phyloP scores from a whole-genome alignment of 2,888 invertebrate genomes.

The Buathra laborator region DNA sequence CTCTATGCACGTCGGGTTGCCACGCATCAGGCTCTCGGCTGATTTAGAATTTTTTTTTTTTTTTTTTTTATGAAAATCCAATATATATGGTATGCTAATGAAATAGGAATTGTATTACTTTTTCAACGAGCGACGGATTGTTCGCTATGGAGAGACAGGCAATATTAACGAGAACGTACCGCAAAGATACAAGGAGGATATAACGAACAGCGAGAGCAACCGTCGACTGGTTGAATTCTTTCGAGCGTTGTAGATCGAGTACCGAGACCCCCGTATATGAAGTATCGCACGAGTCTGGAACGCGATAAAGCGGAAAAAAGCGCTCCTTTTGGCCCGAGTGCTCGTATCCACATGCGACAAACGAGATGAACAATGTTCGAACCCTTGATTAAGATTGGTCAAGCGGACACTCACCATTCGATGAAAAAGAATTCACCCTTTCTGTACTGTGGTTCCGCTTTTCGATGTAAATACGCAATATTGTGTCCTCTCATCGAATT shows the following conservation, averaged over 20 bases:
- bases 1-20: slow-evolving; percentile 55
- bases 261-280: slow-evolving; percentile 8
- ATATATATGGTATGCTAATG: neutral
- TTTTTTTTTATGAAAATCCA: slow-evolving; percentile 1
- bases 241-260: slow-evolving; percentile 41
- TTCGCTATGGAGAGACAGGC: slow-evolving; percentile 27
- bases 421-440: slow-evolving; percentile 76
- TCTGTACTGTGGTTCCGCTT: slow-evolving; percentile 45
- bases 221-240: slow-evolving; percentile 49
- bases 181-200: slow-evolving; percentile 13
- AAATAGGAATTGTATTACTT: slow-evolving; percentile 6
- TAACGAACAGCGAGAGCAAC: slow-evolving; percentile 50
- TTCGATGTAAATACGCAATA: slow-evolving; percentile 45
- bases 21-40: slow-evolving; percentile 25
- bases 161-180: slow-evolving; percentile 47
- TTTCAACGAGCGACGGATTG: slow-evolving; percentile 26
- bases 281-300: slow-evolving; percentile 21
- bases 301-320: slow-evolving; percentile 32
- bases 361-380: slow-evolving; percentile 80
- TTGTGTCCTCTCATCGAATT: slow-evolving; percentile 27
- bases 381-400: slow-evolving; percentile 82
- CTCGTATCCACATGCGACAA: slow-evolving; percentile 64
- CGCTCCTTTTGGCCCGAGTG: neutral
- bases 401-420: slow-evolving; percentile 75
- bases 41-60: neutral